These are phyloP conservation scores for Caenorhabditis wallacei DNA, from an alignment of 2,888 invertebrate genomes.

Conservation along the genomic window DNA sequence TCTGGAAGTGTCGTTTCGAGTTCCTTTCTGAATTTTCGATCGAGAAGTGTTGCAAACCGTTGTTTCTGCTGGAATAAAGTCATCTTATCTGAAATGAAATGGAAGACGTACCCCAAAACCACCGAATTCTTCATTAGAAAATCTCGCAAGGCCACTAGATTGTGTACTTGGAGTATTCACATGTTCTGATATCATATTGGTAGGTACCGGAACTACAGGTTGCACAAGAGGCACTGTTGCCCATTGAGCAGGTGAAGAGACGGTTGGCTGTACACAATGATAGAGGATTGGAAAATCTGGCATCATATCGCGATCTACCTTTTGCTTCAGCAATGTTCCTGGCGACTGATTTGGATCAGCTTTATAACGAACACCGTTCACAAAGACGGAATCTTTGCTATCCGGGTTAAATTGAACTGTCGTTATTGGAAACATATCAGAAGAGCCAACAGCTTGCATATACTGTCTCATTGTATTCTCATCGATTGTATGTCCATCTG, in stretches of 20 bases:
- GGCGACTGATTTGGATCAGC: slow-evolving; percentile 5
- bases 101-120: slow-evolving; percentile 15
- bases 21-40: slow-evolving; percentile 34
- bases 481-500: slow-evolving; percentile 40
- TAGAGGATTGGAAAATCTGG: not conserved
- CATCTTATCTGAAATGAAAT: not conserved
- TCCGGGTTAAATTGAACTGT: slow-evolving; percentile 2
- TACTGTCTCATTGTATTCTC: slow-evolving; percentile 22
- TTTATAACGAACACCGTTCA: slow-evolving; percentile 17
- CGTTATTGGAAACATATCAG: slow-evolving; percentile 22
- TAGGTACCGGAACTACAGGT: not conserved
- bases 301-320: not conserved
- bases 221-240: not conserved
- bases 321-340: not conserved
- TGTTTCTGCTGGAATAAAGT: slow-evolving; percentile 8
- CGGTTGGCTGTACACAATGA: not conserved
- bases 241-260: not conserved
- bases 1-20: slow-evolving; percentile 29
- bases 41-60: not conserved
- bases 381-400: slow-evolving; percentile 5
- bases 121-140: slow-evolving; percentile 15
- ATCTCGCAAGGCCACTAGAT: slow-evolving; percentile 3
- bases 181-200: not conserved
- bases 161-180: not conserved
- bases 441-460: not conserved